Conservation (phyloP, 30 jellyfish, hydroid and myxozoan genomes). For the Pseudorhiza aurosa region DNA sequence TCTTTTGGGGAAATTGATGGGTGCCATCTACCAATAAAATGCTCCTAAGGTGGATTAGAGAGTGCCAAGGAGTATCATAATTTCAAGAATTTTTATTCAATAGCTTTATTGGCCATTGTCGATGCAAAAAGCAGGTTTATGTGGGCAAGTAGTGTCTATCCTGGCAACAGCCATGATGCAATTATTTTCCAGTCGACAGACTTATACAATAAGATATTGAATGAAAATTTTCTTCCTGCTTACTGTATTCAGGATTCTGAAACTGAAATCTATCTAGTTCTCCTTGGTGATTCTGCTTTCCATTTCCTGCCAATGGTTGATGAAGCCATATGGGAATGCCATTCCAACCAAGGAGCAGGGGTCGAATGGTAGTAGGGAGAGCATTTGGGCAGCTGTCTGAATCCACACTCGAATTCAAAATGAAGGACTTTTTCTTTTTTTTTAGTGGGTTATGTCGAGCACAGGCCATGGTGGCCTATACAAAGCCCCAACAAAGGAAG, state of each 20-base stretch:
- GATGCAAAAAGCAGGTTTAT: constrained; percentile 51
- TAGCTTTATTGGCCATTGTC: constrained; percentile 51
- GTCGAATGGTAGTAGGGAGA: constrained; percentile 48
- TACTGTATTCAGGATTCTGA: neutral
- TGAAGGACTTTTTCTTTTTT: no score
- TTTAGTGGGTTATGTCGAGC: no score
- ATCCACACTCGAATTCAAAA: no score
- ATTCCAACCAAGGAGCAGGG: constrained; percentile 37
- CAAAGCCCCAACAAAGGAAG: no score
- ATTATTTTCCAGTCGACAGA: constrained; percentile 59
- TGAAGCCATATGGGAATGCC: constrained; percentile 68
- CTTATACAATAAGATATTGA: constrained; percentile 4
- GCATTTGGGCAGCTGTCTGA: constrained; percentile 73
- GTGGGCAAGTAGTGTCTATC: constrained; percentile 74
- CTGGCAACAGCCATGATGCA: constrained; percentile 67
- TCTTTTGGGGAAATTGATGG: constrained; percentile 58
- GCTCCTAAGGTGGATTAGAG: constrained; percentile 54
- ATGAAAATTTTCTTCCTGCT: constrained; percentile 28
- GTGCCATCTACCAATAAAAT: constrained; percentile 54
- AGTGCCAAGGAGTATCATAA: constrained; percentile 62
- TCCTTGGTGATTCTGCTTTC: constrained; percentile 66
- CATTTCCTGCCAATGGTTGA: constrained; percentile 29
- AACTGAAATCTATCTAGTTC: constrained; percentile 1
- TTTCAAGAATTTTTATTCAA: constrained; percentile 51
- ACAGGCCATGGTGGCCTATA: no score